Base-by-base conservation (phyloP, 2,113 vertebrate genomes). In the Tangachromis dhanisi region DNA sequence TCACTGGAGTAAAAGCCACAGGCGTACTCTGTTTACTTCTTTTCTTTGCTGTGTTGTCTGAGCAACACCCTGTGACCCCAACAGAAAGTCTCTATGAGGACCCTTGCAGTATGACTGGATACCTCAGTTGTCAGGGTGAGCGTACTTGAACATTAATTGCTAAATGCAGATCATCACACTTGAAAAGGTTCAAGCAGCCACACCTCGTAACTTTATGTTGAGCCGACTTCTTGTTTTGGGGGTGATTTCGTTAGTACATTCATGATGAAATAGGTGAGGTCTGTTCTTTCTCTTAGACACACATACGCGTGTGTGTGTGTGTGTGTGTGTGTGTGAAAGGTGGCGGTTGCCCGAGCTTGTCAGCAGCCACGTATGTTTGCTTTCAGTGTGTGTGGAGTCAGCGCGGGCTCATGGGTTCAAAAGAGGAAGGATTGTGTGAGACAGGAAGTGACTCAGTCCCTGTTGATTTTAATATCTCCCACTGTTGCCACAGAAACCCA, bases 401-500 rank as follows among this genome's bases (percentile, higher is more conserved):
- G 81, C 54, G 81, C 33, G 47, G 29, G 45, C 88, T 86, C 24
- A 5, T 49, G 26, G 33, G 19, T 90, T 87, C 19, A 90, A 91
- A 92, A 94, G 92, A 93, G 94, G 94, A 95, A 95, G 89, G 42
- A 86, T 81, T 38, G 45, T 78, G 55, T 29, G 42, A 88, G 92
- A 92, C 94, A 97, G 96, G 96, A 97, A 96, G 95, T 97, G 96
- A 97, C 93, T 96, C 95, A 94, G 90, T 89, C 94, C 79, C 53
- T 95, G 94, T 94, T 96, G 93, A 94, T 90, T 96, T 94, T 71
- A 83, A 89, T 95, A 85, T 95, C 91, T 92, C 80, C 38, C 38
- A 3, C 87, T 54, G 95, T 96, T 96, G 92, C 96, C 87, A 91
- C 92, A 95, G 95, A 94, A 96, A 96, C 92, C 83, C 17, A 17